These are phyloP conservation scores for Oreochromis niloticus DNA, from an alignment of 2,113 vertebrate species.

Conservation along the genomic window DNA sequence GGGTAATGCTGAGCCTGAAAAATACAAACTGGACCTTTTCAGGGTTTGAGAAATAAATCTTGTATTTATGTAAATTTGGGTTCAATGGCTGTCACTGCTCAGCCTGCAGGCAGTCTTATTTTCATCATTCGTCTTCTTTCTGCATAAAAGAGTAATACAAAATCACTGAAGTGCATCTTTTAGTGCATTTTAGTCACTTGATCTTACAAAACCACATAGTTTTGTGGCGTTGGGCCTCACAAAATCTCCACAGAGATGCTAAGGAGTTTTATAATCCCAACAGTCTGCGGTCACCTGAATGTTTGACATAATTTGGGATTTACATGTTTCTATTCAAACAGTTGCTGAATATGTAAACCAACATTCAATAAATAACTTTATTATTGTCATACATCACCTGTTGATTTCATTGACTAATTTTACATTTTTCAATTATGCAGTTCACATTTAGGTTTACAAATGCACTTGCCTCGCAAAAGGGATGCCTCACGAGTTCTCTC, in stretches of 20 bases:
- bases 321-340: background rate
- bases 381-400: background rate
- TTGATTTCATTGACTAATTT: background rate
- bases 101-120: background rate
- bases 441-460: background rate
- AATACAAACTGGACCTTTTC: background rate
- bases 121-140: background rate
- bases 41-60: background rate
- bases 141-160: background rate
- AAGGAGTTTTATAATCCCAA: background rate
- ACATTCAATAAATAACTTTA: background rate
- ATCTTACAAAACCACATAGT: background rate
- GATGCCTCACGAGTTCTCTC: background rate
- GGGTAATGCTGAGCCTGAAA: background rate
- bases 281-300: background rate
- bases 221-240: background rate
- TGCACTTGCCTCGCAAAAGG: accelerated
- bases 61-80: background rate
- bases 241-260: background rate
- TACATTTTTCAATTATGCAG: background rate
- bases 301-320: background rate
- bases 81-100: background rate
- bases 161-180: background rate
- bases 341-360: background rate
- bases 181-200: background rate